Evolutionary conservation across 2,888 invertebrate species (phyloP), one percentile per base, ranked within the genome.

Genomic region (Pristionchus mayeri): DNA sequence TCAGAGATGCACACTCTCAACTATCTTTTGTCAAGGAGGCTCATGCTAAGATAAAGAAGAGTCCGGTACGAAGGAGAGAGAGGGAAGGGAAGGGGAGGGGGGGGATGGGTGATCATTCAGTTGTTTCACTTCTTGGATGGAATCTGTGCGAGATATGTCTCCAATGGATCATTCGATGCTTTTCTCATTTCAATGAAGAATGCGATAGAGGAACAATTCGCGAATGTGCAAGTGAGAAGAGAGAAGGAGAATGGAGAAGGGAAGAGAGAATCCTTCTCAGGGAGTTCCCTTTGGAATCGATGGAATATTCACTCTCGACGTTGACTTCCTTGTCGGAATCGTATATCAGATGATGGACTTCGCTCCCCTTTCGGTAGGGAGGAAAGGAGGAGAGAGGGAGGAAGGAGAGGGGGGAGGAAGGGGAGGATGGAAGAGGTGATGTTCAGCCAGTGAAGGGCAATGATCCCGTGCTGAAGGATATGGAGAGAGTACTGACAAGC

Each of bases 21-120:
- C 94, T 98, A 52, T 96, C 97, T 90, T 95, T 97, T 90, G 94
- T 98, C 1, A 95, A 95, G 92, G 96, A 97, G 93, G 94, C 96
- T 34, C 95, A 96, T 86, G 85, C 87, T 13, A 88, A 89, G n/a
- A 83, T 91, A 37, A 57, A 84, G 13, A 84, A 88, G 24, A 81
- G 27, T 52, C 82, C 85, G 57, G 88, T 88, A 81, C 18, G 60
- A 1, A 9, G 2, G 44, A 44, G 24, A n/a, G 2, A n/a, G 21
- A n/a, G n/a, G n/a, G 1, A 57, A n/a, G n/a, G n/a, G n/a, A n/a
- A n/a, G n/a, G n/a, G n/a, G n/a, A n/a, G n/a, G n/a, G n/a, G n/a
- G n/a, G 1, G 18, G 40, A 44, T n/a, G n/a, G n/a, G n/a, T n/a
- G n/a, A 13, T 27, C 60, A 52, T 81, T 81, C 63, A 86, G 86